Evolutionary conservation across 2,113 vertebrate genomes (phyloP), one percentile per base, ranked within the genome.

Genomic region (Chaetorhynchus papuensis): DNA sequence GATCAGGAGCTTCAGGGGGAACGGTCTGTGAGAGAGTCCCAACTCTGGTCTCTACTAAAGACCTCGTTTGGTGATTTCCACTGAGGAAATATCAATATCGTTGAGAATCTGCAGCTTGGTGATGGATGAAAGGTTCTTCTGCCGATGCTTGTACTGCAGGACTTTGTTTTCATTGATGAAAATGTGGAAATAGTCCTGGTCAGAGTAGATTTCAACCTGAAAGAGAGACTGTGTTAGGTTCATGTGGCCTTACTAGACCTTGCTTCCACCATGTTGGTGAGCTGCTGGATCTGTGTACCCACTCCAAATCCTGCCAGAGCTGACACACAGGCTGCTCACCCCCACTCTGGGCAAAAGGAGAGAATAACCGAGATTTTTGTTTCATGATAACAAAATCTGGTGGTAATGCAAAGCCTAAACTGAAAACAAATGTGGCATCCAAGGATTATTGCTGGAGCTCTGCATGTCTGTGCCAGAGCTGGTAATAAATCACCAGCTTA

Each of bases 181-280:
- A 87, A 98, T 75, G 11, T 98, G 98, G 94, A 99, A 98, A 94
- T 97, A 94, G 59, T 98, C 98, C 5, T 92, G 70, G 12, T 98
- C 98, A 2, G 98, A 98, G 90, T 97, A 98, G 76, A 98, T 98
- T 97, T 98, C 98, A 27, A 98, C 95, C 98, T 99, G 97, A 49
- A 88, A 92, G 66, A 95, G 63, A 94, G 33, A 49, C 6, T 52
- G 20, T 33, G 41, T 87, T 64, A 80, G 17, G 44, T 44, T 81
- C 44, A 15, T 6, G 35, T 56, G 47, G 59, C 41, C 30, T 61
- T 7, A 8, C 8, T 12, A 14, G 35, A 31, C 49, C 30, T 44
- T 44, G 13, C 12, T 87, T 31, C 45, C 13, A 1, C 7, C 33
- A 7, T 8, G 18, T 24, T 27, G 59, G 33, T 15, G 47, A 70